Evolutionary conservation across 35 echinoderm and acorn worm genomes (phyloP).

Genomic region (Chiridota heheva): DNA sequence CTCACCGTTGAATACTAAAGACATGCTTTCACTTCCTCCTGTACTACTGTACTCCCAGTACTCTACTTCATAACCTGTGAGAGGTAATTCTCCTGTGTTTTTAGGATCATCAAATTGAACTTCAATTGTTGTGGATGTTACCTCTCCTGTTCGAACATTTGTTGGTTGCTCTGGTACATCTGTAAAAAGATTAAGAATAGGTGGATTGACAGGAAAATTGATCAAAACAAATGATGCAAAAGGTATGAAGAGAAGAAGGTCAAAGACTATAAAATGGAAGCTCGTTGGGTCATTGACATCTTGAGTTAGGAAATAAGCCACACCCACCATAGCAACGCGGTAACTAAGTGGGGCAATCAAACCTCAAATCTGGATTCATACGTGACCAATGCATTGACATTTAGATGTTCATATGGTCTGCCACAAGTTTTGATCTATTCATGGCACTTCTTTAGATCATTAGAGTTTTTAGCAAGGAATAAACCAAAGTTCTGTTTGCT

Average conservation of each 20-base stretch:
- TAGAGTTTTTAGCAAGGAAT: no score
- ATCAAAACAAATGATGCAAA: background rate
- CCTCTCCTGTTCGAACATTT: slow-evolving; percentile 5
- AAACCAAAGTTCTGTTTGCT: no score
- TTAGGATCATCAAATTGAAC: slow-evolving; percentile 17
- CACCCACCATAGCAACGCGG: no score
- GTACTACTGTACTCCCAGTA: no score
- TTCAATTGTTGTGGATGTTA: slow-evolving; percentile 23
- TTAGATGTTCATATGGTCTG: no score
- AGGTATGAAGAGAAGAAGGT: background rate
- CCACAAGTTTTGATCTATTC: background rate
- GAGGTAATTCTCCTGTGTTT: slow-evolving; percentile 11
- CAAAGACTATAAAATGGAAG: background rate
- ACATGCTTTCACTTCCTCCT: no score
- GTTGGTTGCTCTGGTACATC: slow-evolving; percentile 24
- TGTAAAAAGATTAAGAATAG: background rate
- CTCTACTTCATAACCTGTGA: slow-evolving; percentile 28
- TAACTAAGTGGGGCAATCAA: no score
- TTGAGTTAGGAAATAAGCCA: no score
- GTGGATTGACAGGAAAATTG: background rate
- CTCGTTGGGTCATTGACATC: no score
- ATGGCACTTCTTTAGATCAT: background rate
- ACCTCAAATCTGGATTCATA: no score
- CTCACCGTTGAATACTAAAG: no score
- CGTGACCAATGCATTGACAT: no score